Evolutionary conservation across 2,113 vertebrate genomes (phyloP).

Genomic region (Chrysochloris asiatica): DNA sequence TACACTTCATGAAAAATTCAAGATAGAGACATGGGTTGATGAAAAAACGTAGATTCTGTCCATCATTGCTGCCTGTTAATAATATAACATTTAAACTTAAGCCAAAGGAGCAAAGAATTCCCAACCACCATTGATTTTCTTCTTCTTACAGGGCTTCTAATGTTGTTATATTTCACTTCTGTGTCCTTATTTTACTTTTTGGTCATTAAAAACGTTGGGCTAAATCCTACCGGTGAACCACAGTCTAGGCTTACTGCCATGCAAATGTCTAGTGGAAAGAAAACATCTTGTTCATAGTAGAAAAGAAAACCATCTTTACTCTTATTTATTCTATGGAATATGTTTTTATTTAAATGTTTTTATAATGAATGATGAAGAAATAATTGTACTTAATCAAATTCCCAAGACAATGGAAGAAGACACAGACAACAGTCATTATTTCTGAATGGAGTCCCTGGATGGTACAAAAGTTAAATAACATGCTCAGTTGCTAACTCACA

Average conservation of each 20-base stretch:
- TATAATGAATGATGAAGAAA: conserved; percentile 11
- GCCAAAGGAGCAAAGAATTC: conserved; percentile 35
- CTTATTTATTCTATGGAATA: conserved; percentile 21
- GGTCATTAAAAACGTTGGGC: conserved; percentile 32
- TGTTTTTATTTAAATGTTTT: neutral
- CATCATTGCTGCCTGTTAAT: conserved; percentile 17
- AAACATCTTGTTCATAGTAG: conserved; percentile 5
- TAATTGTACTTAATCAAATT: neutral
- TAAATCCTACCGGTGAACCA: conserved; percentile 19
- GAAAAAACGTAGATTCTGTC: neutral
- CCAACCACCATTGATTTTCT: neutral
- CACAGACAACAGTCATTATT: neutral
- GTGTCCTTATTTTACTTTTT: conserved; percentile 42
- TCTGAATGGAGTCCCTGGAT: neutral
- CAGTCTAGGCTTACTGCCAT: conserved; percentile 30
- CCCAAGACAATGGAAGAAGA: neutral
- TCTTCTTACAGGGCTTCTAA: neutral
- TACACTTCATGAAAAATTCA: conserved; percentile 30
- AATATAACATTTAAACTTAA: neutral
- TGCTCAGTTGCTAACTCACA: neutral
- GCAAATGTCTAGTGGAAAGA: conserved; percentile 45
- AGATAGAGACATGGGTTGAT: neutral
- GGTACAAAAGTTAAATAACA: neutral
- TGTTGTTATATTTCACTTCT: conserved; percentile 17
- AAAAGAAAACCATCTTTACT: conserved; percentile 16